Percentiles rank a stretch among this genome's conserved stretches.
Conservation (phyloP, 2,113 vertebrate species). For the Myxocyprinus asiaticus region DNA sequence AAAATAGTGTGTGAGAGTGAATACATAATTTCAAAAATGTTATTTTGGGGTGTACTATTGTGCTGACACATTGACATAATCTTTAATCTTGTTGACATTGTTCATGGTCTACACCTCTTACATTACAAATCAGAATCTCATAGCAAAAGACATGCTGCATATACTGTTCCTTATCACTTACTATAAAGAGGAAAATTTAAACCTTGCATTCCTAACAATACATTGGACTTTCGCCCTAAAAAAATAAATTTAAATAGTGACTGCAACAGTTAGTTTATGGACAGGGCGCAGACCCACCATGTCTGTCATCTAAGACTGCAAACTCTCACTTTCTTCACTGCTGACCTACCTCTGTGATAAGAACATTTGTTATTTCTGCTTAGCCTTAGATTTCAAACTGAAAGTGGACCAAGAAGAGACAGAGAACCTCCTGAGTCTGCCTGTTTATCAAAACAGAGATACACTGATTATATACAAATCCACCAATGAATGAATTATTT, state of each 20-base stretch:
- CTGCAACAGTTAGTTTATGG: neutral
- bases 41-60: no score
- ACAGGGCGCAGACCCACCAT: slow-evolving; percentile 25
- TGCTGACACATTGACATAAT: no score
- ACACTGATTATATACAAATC: neutral
- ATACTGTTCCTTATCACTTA: neutral
- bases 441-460: slow-evolving; percentile 26
- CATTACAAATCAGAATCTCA: no score
- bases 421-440: slow-evolving; percentile 1
- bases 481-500: neutral
- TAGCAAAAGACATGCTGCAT: no score
- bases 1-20: no score
- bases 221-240: neutral
- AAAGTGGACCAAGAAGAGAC: slow-evolving; percentile 33
- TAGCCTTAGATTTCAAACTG: slow-evolving; percentile 20
- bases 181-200: neutral
- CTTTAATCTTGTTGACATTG: no score
- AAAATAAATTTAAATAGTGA: neutral
- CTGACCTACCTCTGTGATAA: slow-evolving; percentile 61
- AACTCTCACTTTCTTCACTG: slow-evolving; percentile 38
- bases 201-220: neutral
- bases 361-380: slow-evolving; percentile 43
- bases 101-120: no score
- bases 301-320: slow-evolving; percentile 25
- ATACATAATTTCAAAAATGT: no score